Percentiles rank a stretch among this genome's conserved stretches.
These are phyloP conservation scores for Petrocephalus sullivani DNA, from an alignment of 2,797 vertebrate species.

Conservation along the genomic window DNA sequence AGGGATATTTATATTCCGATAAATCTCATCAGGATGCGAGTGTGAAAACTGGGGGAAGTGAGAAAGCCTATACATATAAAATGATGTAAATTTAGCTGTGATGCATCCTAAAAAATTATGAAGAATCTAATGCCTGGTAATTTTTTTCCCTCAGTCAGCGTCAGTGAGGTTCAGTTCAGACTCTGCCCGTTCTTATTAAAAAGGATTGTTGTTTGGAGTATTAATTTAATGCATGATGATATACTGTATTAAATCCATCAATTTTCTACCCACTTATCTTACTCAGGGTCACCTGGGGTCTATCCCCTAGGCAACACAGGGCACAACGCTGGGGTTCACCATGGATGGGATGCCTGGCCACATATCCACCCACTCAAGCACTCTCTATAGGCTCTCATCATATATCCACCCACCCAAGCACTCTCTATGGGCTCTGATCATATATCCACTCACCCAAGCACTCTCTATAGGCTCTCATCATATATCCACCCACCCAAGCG, in stretches of 20 bases:
- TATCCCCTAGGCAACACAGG: not conserved
- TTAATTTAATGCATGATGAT: not conserved
- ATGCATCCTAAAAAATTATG: slow-evolving; percentile 3
- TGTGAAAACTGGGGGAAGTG: not conserved
- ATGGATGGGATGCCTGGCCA: not conserved
- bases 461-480: not conserved
- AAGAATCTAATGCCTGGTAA: not conserved
- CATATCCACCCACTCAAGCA: not conserved
- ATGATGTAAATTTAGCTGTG: not conserved
- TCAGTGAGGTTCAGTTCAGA: not conserved
- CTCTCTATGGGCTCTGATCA: not conserved
- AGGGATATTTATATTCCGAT: not conserved
- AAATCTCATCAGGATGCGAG: not conserved
- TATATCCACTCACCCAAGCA: not conserved
- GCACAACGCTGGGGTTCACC: not conserved
- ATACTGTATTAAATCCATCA: slow-evolving; percentile 5
- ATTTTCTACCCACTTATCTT: not conserved
- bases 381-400: not conserved
- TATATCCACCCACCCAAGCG: not conserved
- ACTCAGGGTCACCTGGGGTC: not conserved
- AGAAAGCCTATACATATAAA: not conserved
- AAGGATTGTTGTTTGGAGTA: not conserved
- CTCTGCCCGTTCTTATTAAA: not conserved
- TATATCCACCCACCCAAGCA: not conserved
- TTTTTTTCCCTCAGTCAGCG: not conserved